Evolutionary conservation across 1,140 invertebrate genomes (phyloP).

Genomic region (Drosophila neocordata): DNA sequence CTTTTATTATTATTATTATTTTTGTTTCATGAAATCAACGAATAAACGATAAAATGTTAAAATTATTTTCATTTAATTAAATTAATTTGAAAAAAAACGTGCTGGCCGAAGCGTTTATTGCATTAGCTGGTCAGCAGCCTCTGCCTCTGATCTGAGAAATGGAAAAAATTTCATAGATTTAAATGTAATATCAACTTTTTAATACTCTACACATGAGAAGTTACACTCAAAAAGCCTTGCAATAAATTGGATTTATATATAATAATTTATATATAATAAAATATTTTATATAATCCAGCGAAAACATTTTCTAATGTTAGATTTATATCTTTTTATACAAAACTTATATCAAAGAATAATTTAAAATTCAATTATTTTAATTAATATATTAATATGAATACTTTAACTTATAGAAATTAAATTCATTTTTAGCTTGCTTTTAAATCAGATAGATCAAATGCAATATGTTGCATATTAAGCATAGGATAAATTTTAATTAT

Average conservation of each 20-base stretch:
- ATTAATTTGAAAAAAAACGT: constrained; percentile 63
- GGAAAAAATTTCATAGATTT: not conserved
- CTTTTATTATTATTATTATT: constrained; percentile 17
- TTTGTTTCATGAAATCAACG: constrained; percentile 40
- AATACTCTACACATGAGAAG: not conserved
- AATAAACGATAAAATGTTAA: constrained; percentile 42
- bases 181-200: not conserved
- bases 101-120: constrained; percentile 35
- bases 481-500: too few relatives aligned
- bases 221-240: not conserved
- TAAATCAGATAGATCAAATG: too few relatives aligned
- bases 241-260: not conserved
- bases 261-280: too few relatives aligned
- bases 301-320: too few relatives aligned
- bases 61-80: constrained; percentile 69
- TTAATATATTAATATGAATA: too few relatives aligned
- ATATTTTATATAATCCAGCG: too few relatives aligned
- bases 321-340: too few relatives aligned
- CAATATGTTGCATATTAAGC: too few relatives aligned
- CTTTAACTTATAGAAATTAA: too few relatives aligned
- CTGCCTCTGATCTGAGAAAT: not conserved
- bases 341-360: too few relatives aligned
- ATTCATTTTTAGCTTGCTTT: too few relatives aligned
- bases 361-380: too few relatives aligned
- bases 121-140: constrained; percentile 35